Evolutionary conservation across 2,113 vertebrate genomes (phyloP).

Genomic region (Vanacampus margaritifer): DNA sequence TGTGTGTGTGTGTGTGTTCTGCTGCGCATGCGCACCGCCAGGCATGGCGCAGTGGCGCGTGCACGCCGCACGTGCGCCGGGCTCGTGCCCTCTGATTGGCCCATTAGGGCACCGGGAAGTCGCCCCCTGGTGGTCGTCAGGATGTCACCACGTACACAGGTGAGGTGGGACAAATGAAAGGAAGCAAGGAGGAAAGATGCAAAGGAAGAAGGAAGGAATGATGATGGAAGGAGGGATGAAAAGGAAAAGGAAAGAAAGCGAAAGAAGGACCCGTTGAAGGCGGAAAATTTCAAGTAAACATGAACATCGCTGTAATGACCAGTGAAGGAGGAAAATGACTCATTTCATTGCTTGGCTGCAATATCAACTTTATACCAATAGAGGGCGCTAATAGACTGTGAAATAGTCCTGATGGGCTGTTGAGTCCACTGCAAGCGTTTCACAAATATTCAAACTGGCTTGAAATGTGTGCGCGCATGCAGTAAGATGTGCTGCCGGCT

Average conservation of each 20-base stretch:
- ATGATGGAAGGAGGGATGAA: no score
- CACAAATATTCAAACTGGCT: no score
- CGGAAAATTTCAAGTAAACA: no score
- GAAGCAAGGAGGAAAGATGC: background rate
- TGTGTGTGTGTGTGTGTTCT: background rate
- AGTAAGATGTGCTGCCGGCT: no score
- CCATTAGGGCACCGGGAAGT: background rate
- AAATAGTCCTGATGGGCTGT: no score
- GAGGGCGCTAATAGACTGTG: no score
- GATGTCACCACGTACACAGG: background rate
- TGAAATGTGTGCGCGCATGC: no score
- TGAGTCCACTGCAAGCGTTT: no score
- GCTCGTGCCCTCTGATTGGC: background rate
- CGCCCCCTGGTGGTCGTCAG: background rate
- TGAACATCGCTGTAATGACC: background rate
- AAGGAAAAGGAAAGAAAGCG: no score
- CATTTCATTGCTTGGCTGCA: no score
- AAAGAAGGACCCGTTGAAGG: no score
- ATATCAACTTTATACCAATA: no score
- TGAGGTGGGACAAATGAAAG: background rate
- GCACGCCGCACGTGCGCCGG: background rate
- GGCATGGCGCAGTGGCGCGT: constrained; percentile 2
- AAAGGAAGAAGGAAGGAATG: background rate
- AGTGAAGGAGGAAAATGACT: background rate
- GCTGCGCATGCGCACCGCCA: background rate